These are phyloP conservation scores for Crematogaster levior DNA, from an alignment of 2,888 invertebrate genomes.

Conservation along the genomic window DNA sequence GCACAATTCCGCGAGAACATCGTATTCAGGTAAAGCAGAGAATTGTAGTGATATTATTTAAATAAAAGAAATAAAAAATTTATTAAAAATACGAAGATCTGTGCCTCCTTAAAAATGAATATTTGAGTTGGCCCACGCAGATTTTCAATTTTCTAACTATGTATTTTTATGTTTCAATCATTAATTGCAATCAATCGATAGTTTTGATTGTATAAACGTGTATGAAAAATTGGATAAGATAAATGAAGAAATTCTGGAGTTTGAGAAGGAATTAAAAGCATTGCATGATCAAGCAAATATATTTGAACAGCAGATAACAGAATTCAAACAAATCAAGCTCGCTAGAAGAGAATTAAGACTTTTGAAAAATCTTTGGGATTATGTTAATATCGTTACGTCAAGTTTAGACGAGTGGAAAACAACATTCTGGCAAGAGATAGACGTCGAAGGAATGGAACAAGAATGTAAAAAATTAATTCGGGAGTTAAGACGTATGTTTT, in stretches of 20 bases:
- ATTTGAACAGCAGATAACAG: conserved; percentile 95
- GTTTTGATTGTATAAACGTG: conserved; percentile 88
- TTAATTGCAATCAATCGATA: background rate
- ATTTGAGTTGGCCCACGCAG: background rate
- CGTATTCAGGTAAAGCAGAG: conserved; percentile 82
- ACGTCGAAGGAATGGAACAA: conserved; percentile 97
- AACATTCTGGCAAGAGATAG: conserved; percentile 97
- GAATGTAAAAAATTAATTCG: conserved; percentile 97
- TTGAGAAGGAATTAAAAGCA: conserved; percentile 90
- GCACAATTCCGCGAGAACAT: conserved; percentile 89
- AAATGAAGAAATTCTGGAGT: conserved; percentile 88
- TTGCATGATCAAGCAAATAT: conserved; percentile 92
- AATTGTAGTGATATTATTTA: background rate
- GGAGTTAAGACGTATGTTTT: conserved; percentile 90
- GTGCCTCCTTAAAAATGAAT: background rate
- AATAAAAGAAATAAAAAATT: background rate
- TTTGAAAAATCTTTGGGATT: conserved; percentile 96
- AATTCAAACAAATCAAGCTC: conserved; percentile 91
- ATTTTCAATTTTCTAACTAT: background rate
- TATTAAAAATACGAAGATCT: background rate
- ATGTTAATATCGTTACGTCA: conserved; percentile 92
- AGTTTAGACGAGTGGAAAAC: conserved; percentile 97
- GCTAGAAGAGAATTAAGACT: conserved; percentile 92
- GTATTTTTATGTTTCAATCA: background rate
- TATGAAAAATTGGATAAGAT: conserved; percentile 91